Evolutionary conservation across 1,140 invertebrate genomes (phyloP), one percentile per base, ranked within the genome.

Genomic region (Stenopsyche tienmushanensis): DNA sequence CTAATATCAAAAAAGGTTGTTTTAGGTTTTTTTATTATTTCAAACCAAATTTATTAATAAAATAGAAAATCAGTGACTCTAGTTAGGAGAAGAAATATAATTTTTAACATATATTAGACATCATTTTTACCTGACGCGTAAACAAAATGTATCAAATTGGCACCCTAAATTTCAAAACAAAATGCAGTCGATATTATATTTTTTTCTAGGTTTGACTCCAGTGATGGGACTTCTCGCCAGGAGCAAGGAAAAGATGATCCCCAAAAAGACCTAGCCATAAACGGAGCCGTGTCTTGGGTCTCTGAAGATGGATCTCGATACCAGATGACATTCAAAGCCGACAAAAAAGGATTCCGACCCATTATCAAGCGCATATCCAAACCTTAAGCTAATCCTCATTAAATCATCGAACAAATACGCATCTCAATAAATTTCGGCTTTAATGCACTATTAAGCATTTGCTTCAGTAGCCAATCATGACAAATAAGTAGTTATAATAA

Each of bases 341-440:
- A 91, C 70, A 88, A 91, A 72, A 88, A 88, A 71, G 89, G 90
- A 21, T 92, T 88, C 84, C 87, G 88, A 71, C 86, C 88, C 34
- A 80, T 79, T 57, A 80, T 80, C 17, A 78, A 77, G 71, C 76
- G 79, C 58, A 66, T 71, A 39, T 62, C 52, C 0, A 62, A 53
- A 54, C 66, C 69, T 7, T 26, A 47, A 45, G 2, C 20, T 29
- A 1, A n/a, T n/a, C n/a, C n/a, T n/a, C n/a, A n/a, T n/a, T n/a
- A n/a, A n/a, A n/a, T n/a, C n/a, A n/a, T n/a, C n/a, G n/a, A n/a
- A n/a, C n/a, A n/a, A n/a, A n/a, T n/a, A n/a, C n/a, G n/a, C n/a
- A 8, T 45, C 44, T 5, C 3, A 50, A 20, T 50, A 21, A 18
- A 20, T 50, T 23, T 21, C 3, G 13, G 15, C 21, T 10, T 20